Evolutionary conservation across 2,113 vertebrate species (phyloP).

Genomic region (Hippocampus zosterae): DNA sequence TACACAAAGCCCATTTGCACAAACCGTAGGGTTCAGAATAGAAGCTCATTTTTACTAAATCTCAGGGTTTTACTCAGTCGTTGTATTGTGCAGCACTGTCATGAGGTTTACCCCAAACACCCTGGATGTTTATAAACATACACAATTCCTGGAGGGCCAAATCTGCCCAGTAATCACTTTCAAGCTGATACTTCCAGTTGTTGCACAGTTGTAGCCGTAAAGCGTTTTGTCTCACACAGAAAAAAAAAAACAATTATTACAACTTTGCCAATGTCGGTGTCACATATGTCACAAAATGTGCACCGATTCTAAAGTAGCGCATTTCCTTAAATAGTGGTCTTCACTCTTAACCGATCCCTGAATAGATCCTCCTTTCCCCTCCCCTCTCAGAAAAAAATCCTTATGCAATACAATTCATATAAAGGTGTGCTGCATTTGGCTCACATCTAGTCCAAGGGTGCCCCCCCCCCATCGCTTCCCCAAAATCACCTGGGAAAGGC

Average conservation of each 20-base stretch:
- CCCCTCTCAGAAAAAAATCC: too few species aligned
- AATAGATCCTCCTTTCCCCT: too few species aligned
- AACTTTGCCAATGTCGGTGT: slow-evolving; percentile 7
- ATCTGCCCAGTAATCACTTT: slow-evolving; percentile 15
- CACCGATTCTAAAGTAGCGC: not conserved
- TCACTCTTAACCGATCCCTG: too few species aligned
- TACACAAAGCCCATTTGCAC: slow-evolving; percentile 13
- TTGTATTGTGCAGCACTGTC: slow-evolving; percentile 4
- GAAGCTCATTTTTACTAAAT: slow-evolving; percentile 20
- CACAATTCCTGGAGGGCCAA: not conserved
- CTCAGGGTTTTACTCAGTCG: slow-evolving; percentile 13
- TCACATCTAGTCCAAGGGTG: too few species aligned
- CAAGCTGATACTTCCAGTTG: slow-evolving; percentile 1
- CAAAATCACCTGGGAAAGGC: too few species aligned
- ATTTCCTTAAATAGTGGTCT: not conserved
- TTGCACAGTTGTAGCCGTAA: not conserved
- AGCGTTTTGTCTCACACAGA: not conserved
- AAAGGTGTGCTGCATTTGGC: too few species aligned
- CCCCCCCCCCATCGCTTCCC: too few species aligned
- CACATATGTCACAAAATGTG: not conserved
- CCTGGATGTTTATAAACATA: not conserved
- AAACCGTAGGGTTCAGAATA: slow-evolving; percentile 19
- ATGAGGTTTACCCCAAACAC: slow-evolving; percentile 3
- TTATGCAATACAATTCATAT: too few species aligned
- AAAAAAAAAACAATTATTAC: not conserved